A percentile compares a stretch with the other conserved stretches of the same genome.
phyloP scores from a whole-genome alignment of 92 coral and sea anemone genomes.

The Porites cylindrica region DNA sequence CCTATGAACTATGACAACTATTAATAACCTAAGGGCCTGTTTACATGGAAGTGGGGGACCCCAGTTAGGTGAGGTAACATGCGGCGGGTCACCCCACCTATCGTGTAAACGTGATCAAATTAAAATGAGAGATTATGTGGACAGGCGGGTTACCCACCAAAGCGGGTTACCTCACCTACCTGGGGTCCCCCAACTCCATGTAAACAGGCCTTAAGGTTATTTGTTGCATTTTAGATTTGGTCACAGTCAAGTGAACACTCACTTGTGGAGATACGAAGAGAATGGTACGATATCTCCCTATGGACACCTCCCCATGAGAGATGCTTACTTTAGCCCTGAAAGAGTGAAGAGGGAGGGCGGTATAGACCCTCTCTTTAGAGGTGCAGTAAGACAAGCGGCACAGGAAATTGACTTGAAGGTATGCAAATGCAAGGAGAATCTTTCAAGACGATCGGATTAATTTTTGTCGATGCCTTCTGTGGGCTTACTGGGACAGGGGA shows the following conservation, averaged over 20 bases:
- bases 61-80: too few relatives aligned
- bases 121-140: too few relatives aligned
- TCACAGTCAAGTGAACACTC: slow-evolving; percentile 87
- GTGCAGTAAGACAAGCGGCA: slow-evolving; percentile 77
- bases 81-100: too few relatives aligned
- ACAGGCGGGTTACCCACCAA: too few relatives aligned
- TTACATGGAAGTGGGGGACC: too few relatives aligned
- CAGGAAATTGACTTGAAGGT: slow-evolving; percentile 95
- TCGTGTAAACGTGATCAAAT: too few relatives aligned
- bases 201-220: background rate
- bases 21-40: too few relatives aligned
- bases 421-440: background rate
- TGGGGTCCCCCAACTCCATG: too few relatives aligned
- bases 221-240: slow-evolving; percentile 73
- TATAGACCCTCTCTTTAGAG: slow-evolving; percentile 90
- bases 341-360: slow-evolving; percentile 92
- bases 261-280: slow-evolving; percentile 82
- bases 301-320: slow-evolving; percentile 91
- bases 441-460: background rate
- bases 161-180: too few relatives aligned
- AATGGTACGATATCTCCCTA: slow-evolving; percentile 71
- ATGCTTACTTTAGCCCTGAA: slow-evolving; percentile 93
- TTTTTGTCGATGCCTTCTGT: too few relatives aligned
- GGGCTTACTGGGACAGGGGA: too few relatives aligned
- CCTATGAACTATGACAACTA: too few relatives aligned